phyloP scores from a whole-genome alignment of 1,140 invertebrate species.

The Streblospio benedicti region DNA sequence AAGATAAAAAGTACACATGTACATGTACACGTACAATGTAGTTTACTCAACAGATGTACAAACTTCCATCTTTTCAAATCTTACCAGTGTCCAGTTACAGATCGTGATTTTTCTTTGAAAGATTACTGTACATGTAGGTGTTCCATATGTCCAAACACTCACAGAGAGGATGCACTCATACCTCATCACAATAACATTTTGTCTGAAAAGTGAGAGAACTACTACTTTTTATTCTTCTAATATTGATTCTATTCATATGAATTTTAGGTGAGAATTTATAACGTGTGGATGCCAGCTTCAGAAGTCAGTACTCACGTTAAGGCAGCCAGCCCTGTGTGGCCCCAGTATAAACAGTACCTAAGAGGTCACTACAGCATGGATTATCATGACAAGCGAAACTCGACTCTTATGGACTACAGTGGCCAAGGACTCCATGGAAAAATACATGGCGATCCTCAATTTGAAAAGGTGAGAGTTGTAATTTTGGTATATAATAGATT shows the following conservation, averaged over 20 bases:
- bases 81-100: too few species aligned
- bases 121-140: neutral
- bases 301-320: neutral
- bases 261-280: constrained; percentile 4
- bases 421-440: neutral
- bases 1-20: too few species aligned
- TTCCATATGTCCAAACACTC: neutral
- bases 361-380: constrained; percentile 5
- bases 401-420: neutral
- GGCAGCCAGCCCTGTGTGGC: neutral
- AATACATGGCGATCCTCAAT: neutral
- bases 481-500: too few species aligned
- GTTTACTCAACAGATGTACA: too few species aligned
- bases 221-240: neutral
- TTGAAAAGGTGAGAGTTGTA: constrained; percentile 6
- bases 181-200: neutral
- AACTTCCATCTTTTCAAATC: too few species aligned
- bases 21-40: too few species aligned
- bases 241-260: neutral
- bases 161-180: neutral
- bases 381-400: neutral
- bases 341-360: neutral
- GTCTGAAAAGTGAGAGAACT: neutral
- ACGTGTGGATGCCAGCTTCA: neutral
- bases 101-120: neutral